These are phyloP conservation scores for Drosophila niveifrons DNA, from an alignment of 2,888 invertebrate species.

Conservation along the genomic window DNA sequence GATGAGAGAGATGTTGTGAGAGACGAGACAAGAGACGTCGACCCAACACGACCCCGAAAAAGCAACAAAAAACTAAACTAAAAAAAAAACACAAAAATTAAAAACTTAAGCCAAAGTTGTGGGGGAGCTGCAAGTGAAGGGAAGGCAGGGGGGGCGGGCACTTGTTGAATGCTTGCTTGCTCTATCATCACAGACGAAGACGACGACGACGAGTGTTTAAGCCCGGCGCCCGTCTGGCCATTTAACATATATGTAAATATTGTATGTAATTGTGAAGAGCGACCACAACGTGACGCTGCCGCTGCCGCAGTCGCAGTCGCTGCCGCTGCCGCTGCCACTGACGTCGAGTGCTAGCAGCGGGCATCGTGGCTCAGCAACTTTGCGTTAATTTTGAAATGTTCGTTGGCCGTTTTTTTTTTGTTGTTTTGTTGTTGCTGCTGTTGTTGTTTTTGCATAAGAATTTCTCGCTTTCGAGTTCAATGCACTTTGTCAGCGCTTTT, in stretches of 20 bases:
- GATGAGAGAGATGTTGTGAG: slow-evolving; percentile 6
- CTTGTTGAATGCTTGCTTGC: slow-evolving; percentile 26
- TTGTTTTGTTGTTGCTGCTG: slow-evolving; percentile 19
- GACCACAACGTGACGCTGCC: slow-evolving; percentile 33
- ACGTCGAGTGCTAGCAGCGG: slow-evolving; percentile 26
- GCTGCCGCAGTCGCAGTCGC: slow-evolving; percentile 6
- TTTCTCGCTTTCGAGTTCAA: slow-evolving; percentile 76
- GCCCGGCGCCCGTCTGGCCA: slow-evolving; percentile 70
- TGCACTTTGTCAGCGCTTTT: slow-evolving; percentile 70
- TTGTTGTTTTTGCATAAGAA: slow-evolving; percentile 74
- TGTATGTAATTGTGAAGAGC: slow-evolving; percentile 70
- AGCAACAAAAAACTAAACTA: slow-evolving; percentile 16
- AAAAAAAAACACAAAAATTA: slow-evolving; percentile 10
- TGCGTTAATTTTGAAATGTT: slow-evolving; percentile 73
- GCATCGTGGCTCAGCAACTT: slow-evolving; percentile 73
- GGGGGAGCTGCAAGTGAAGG: neutral
- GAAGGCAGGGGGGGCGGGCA: neutral
- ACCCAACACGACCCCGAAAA: slow-evolving; percentile 39
- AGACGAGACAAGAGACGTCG: slow-evolving; percentile 22
- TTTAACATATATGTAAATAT: slow-evolving; percentile 79
- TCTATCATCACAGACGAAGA: slow-evolving; percentile 43
- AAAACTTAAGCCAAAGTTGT: slow-evolving; percentile 37
- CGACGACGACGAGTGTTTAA: slow-evolving; percentile 25
- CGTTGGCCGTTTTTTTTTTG: slow-evolving; percentile 48
- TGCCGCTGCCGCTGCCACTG: slow-evolving; percentile 27